A percentile compares a stretch with the other conserved stretches of the same genome.
phyloP scores from a whole-genome alignment of 1,140 invertebrate genomes.

The Papilio dardanus region DNA sequence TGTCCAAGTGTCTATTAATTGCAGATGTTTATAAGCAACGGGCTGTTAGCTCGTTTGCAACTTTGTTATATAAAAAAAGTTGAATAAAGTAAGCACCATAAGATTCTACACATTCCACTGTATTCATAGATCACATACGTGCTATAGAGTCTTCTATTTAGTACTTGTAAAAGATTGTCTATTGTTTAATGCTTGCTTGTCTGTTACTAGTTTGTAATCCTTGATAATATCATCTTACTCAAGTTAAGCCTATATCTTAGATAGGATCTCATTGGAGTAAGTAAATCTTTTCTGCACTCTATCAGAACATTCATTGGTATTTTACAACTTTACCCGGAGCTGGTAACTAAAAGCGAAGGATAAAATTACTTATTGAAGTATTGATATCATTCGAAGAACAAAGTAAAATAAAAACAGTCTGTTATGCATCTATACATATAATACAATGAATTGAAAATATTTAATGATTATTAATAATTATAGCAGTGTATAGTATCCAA shows the following conservation, averaged over 20 bases:
- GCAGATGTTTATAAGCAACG: no score
- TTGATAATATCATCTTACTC: slow-evolving; percentile 1
- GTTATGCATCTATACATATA: background rate
- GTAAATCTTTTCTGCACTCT: slow-evolving; percentile 42
- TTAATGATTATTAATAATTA: background rate
- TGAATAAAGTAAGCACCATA: no score
- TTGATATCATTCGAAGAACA: slow-evolving; percentile 41
- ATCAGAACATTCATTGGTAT: slow-evolving; percentile 56
- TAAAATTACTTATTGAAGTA: slow-evolving; percentile 49
- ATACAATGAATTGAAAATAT: background rate
- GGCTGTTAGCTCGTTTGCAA: no score
- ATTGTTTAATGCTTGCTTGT: background rate
- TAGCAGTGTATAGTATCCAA: background rate
- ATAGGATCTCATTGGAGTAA: slow-evolving; percentile 26
- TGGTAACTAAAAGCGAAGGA: slow-evolving; percentile 55
- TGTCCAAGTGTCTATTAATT: no score
- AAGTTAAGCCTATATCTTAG: background rate
- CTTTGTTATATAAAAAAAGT: no score
- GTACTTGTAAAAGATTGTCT: background rate
- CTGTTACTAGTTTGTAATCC: background rate
- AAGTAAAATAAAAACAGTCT: background rate
- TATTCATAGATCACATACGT: no score
- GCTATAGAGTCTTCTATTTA: no score
- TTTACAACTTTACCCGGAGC: slow-evolving; percentile 53
- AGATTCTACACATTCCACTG: no score